Conservation (phyloP, 1,140 invertebrate species). For the Drosophila pruinosa region DNA sequence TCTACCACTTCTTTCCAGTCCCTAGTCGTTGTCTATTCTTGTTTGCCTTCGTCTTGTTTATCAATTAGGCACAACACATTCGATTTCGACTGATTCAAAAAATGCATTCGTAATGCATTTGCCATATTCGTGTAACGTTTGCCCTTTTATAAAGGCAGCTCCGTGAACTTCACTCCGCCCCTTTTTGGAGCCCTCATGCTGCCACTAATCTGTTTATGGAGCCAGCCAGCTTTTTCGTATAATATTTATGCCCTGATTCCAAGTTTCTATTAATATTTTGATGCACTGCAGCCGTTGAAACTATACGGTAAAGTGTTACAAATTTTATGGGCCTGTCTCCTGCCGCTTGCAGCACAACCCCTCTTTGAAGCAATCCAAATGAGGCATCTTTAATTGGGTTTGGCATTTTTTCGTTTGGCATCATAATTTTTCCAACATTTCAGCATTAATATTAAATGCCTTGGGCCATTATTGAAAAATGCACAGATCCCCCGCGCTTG, state of each 20-base stretch:
- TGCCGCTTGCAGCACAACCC: background rate
- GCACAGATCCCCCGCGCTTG: background rate
- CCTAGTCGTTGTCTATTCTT: background rate
- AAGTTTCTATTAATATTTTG: conserved; percentile 69
- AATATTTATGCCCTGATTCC: conserved; percentile 40
- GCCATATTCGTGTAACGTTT: conserved; percentile 31
- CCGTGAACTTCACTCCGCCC: background rate
- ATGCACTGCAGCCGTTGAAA: conserved; percentile 24
- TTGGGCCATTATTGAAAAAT: conserved; percentile 59
- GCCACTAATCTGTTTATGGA: conserved; percentile 76
- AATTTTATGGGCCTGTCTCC: conserved; percentile 53
- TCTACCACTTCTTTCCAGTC: background rate
- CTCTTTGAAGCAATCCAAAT: background rate
- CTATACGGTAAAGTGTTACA: conserved; percentile 66
- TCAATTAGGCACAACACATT: conserved; percentile 71
- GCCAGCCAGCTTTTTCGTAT: conserved; percentile 28
- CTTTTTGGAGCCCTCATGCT: conserved; percentile 1
- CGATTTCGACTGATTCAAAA: conserved; percentile 28
- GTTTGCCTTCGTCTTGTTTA: conserved; percentile 61
- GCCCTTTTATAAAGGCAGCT: conserved; percentile 11
- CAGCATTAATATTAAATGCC: conserved; percentile 59
- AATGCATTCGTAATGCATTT: conserved; percentile 59
- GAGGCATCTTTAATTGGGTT: conserved; percentile 45
- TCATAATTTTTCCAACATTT: conserved; percentile 41
- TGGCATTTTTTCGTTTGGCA: conserved; percentile 30